Evolutionary conservation across 2,113 vertebrate genomes (phyloP).

Genomic region (Heteronetta atricapilla): DNA sequence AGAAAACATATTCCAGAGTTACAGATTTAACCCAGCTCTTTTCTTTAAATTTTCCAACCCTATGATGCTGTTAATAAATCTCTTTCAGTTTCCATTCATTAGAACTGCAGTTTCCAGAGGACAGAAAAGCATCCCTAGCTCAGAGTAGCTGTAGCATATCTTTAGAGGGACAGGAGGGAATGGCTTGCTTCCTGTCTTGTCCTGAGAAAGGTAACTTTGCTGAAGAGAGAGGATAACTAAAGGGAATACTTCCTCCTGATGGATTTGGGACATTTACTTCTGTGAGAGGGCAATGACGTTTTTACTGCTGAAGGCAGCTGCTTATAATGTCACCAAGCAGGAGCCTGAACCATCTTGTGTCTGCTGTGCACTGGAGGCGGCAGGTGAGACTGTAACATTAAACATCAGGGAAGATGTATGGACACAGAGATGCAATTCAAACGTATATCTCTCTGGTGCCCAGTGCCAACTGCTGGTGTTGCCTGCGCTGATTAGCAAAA

Average conservation of each 20-base stretch:
- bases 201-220: neutral
- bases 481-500: neutral
- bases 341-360: accelerated
- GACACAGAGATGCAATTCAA: neutral
- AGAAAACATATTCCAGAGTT: neutral
- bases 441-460: neutral
- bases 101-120: neutral
- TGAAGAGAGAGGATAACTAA: neutral
- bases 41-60: neutral
- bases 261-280: neutral
- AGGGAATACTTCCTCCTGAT: neutral
- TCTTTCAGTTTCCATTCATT: neutral
- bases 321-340: neutral
- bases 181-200: neutral
- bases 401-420: neutral
- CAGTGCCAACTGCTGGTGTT: accelerated
- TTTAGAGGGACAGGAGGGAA: neutral
- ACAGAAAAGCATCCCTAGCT: neutral
- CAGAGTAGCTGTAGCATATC: neutral
- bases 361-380: neutral
- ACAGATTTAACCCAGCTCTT: neutral
- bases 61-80: neutral
- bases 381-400: neutral
- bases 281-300: neutral
- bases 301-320: neutral